Evolutionary conservation across 2,797 vertebrate genomes (phyloP).

Genomic region (Novumbra hubbsi): DNA sequence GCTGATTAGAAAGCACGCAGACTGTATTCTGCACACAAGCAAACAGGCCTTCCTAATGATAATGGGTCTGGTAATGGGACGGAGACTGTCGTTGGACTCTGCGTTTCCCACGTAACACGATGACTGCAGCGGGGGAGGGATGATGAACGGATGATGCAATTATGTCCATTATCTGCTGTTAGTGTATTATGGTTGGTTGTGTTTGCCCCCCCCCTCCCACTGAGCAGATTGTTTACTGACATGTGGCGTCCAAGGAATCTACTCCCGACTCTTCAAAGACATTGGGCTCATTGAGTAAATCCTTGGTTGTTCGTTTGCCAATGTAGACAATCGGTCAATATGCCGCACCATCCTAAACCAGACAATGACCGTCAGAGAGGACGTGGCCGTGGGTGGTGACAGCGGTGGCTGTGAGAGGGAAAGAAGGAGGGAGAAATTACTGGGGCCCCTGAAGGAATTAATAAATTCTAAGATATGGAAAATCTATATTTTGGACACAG

Average conservation of each 20-base stretch:
- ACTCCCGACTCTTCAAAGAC: constrained; percentile 26
- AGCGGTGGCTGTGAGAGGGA: background rate
- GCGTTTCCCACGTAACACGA: constrained; percentile 1
- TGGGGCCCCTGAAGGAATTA: too few species aligned
- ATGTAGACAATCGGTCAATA: constrained; percentile 51
- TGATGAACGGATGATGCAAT: background rate
- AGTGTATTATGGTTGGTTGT: background rate
- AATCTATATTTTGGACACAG: too few species aligned
- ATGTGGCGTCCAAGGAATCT: constrained; percentile 44
- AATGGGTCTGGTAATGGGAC: background rate
- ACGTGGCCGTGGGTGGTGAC: constrained; percentile 20
- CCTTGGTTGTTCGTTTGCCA: constrained; percentile 43
- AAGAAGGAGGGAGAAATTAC: background rate
- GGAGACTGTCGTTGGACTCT: background rate
- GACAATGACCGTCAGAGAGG: constrained; percentile 42
- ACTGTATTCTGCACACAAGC: too few species aligned
- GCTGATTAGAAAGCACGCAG: too few species aligned
- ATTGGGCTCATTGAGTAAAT: constrained; percentile 46
- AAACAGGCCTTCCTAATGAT: background rate
- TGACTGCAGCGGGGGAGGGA: background rate
- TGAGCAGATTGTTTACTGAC: constrained; percentile 22
- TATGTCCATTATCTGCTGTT: background rate
- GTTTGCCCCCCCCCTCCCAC: constrained; percentile 9
- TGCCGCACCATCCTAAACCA: constrained; percentile 37
- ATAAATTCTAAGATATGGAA: too few species aligned